These are phyloP conservation scores for Myiozetetes cayanensis DNA, from an alignment of 2,113 vertebrate species.

Conservation along the genomic window DNA sequence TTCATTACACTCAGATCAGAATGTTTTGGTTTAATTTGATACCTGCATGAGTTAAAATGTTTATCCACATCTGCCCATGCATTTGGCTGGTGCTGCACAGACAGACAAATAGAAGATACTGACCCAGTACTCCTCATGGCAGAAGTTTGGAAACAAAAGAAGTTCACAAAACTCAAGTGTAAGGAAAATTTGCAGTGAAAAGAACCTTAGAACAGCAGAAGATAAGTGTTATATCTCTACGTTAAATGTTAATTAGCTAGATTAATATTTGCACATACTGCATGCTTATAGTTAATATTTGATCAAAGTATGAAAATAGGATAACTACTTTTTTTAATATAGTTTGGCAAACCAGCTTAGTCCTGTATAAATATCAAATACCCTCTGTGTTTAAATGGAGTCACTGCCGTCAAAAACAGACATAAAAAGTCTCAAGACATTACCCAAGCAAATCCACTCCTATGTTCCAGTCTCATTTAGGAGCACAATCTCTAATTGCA, in stretches of 20 bases:
- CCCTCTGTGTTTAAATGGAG: neutral
- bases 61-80: neutral
- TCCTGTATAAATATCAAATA: neutral
- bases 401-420: conserved; percentile 4
- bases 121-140: neutral
- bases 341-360: neutral
- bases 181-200: neutral
- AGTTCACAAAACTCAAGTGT: neutral
- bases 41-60: neutral
- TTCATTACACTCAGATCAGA: neutral
- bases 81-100: neutral
- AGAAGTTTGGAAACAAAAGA: neutral
- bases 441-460: neutral
- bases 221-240: neutral
- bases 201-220: neutral
- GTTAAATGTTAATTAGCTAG: neutral
- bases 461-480: neutral
- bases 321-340: neutral
- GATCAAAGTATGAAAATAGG: neutral
- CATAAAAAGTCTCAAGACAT: neutral
- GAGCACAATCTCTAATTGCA: conserved; percentile 46
- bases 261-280: neutral
- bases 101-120: neutral
- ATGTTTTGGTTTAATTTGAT: neutral
- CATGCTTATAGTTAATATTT: neutral